Evolutionary conservation across 1,140 invertebrate species (phyloP).

Genomic region (Drosophila micromelanica): DNA sequence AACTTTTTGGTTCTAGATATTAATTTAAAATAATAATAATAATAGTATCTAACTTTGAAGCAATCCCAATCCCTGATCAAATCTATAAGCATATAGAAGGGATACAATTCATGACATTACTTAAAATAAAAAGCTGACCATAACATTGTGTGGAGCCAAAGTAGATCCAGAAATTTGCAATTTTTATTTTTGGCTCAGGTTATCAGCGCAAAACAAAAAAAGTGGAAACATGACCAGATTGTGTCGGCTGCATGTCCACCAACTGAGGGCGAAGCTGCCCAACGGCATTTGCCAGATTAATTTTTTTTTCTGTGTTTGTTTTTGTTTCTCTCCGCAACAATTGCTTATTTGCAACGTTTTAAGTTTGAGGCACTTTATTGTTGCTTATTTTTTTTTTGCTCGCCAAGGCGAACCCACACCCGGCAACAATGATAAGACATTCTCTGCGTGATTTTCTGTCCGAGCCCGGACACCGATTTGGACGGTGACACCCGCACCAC

Average conservation of each 20-base stretch:
- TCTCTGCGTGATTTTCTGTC: constrained; percentile 33
- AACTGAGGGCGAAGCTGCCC: background rate
- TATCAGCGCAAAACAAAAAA: constrained; percentile 1
- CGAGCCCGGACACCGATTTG: background rate
- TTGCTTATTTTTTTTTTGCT: constrained; percentile 30
- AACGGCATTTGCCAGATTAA: constrained; percentile 41
- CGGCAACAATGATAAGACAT: constrained; percentile 28
- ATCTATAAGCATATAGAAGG: too few relatives aligned
- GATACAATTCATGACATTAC: too few relatives aligned
- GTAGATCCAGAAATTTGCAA: background rate
- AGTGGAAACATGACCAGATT: constrained; percentile 25
- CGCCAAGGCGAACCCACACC: constrained; percentile 14
- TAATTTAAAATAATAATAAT: too few relatives aligned
- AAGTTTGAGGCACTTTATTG: constrained; percentile 13
- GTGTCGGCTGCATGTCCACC: constrained; percentile 28
- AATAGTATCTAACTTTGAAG: too few relatives aligned
- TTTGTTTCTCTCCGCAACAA: background rate
- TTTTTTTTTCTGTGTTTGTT: constrained; percentile 5
- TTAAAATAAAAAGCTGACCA: too few relatives aligned
- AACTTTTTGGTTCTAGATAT: too few relatives aligned
- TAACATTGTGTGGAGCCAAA: too few relatives aligned
- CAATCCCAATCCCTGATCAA: too few relatives aligned
- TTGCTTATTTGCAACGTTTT: constrained; percentile 12
- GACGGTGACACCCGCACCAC: background rate
- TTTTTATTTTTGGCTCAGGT: background rate